Evolutionary conservation across 1,140 invertebrate genomes (phyloP), one percentile per base, ranked within the genome.

Genomic region (Eurosta solidaginis): DNA sequence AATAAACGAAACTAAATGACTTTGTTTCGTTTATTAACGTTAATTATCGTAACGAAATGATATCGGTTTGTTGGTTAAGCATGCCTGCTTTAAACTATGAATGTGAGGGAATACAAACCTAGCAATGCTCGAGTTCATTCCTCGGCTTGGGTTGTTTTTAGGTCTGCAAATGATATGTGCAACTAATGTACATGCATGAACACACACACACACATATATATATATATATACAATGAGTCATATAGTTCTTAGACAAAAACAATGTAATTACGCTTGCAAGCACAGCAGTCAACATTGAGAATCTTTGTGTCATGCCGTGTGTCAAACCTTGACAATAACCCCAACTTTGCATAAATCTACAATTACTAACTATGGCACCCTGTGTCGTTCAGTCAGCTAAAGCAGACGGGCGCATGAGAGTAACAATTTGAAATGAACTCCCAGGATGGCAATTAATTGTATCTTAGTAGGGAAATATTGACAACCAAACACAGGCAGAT

Each of bases 251-350:
- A 6, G 49, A 52, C n/a, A 27, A 12, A 7, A 20, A 27, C 50
- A 54, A 54, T 25, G 50, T 54, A 54, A 54, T 54, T 54, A 68
- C 40, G 59, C 59, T 29, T 29, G 33, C 59, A n/a, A 40, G 59
- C 59, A 40, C 27, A 27, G 33, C 33, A 20, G 59, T 68, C 59
- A n/a, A 36, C 59, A 40, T 68, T 14, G 10, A 40, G n/a, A 68
- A 40, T 17, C 59, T 68, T 68, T 68, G 33, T 42, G 33, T 68
- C 59, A 68, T 68, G 14, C 40, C 27, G 59, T 68, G 20, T 20
- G 59, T n/a, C 33, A 68, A 68, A 68, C 59, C 59, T 68, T 68
- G 59, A 68, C 59, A 68, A 68, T 68, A 68, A 68, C 59, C 59
- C 40, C 59, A 68, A 68, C 59, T 68, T 68, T 36, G 33, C 36